A percentile compares a stretch with the other conserved stretches of the same genome.
Evolutionary conservation across 2,113 vertebrate genomes (phyloP).

Genomic region (Thalassoma bifasciatum): DNA sequence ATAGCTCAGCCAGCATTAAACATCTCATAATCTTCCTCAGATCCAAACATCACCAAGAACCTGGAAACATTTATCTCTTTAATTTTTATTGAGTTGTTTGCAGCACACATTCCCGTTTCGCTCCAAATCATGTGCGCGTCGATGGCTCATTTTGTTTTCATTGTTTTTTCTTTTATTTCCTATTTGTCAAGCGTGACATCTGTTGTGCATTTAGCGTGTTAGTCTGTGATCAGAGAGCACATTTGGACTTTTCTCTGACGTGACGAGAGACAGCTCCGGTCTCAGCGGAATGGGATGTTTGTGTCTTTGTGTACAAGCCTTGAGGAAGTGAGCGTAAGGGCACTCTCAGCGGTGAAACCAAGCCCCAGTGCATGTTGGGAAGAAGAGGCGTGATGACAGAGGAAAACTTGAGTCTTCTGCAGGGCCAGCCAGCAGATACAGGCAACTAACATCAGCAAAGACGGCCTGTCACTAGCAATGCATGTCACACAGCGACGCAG

Average conservation of each 20-base stretch:
- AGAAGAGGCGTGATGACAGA: slow-evolving; percentile 67
- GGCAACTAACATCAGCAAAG: slow-evolving; percentile 73
- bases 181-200: slow-evolving; percentile 64
- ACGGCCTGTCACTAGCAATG: slow-evolving; percentile 75
- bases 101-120: slow-evolving; percentile 58
- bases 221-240: slow-evolving; percentile 55
- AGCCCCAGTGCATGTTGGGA: slow-evolving; percentile 71
- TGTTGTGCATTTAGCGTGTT: slow-evolving; percentile 66
- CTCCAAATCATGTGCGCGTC: slow-evolving; percentile 55
- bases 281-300: slow-evolving; percentile 11
- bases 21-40: slow-evolving; percentile 50
- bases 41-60: slow-evolving; percentile 43
- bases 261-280: slow-evolving; percentile 30
- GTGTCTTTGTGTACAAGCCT: slow-evolving; percentile 28
- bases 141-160: slow-evolving; percentile 20
- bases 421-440: slow-evolving; percentile 60
- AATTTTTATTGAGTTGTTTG: slow-evolving; percentile 70
- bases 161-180: slow-evolving; percentile 1
- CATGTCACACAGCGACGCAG: slow-evolving; percentile 57
- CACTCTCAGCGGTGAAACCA: slow-evolving; percentile 53
- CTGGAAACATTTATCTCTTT: slow-evolving; percentile 72
- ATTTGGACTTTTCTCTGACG: slow-evolving; percentile 55
- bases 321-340: slow-evolving; percentile 52
- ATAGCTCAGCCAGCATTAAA: slow-evolving; percentile 29
- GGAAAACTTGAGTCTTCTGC: slow-evolving; percentile 62